These are phyloP conservation scores for Calycopis cecrops DNA, from an alignment of 1,140 invertebrate species.

Conservation along the genomic window DNA sequence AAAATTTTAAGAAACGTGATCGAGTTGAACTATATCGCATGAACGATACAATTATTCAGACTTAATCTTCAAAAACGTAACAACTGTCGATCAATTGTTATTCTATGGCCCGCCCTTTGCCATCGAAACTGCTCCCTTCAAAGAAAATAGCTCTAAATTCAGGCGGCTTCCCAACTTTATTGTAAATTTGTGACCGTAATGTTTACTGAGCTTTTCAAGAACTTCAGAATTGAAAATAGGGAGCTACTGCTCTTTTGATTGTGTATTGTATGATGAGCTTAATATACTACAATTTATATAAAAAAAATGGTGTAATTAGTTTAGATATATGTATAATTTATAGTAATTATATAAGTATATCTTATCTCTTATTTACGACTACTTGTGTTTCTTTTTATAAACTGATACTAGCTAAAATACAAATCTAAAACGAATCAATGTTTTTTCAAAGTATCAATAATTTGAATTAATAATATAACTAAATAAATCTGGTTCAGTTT, in stretches of 20 bases:
- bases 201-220: conserved; percentile 28
- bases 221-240: conserved; percentile 26
- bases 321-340: too few relatives aligned
- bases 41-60: conserved; percentile 2
- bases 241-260: conserved; percentile 20
- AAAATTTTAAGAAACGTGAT: too few relatives aligned
- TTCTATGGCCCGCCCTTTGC: conserved; percentile 28
- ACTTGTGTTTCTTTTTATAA: too few relatives aligned
- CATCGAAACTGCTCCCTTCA: conserved; percentile 33
- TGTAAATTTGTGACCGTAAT: conserved; percentile 48
- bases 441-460: too few relatives aligned
- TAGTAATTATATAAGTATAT: too few relatives aligned
- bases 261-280: conserved; percentile 13
- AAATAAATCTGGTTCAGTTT: too few relatives aligned
- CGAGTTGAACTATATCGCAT: too few relatives aligned
- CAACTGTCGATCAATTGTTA: conserved; percentile 35
- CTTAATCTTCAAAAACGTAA: conserved; percentile 21
- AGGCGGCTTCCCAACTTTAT: conserved; percentile 39
- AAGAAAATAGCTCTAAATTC: conserved; percentile 37
- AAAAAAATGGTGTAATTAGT: background rate
- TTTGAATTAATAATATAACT: too few relatives aligned
- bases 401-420: too few relatives aligned
- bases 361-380: too few relatives aligned
- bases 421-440: too few relatives aligned
- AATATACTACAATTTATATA: background rate